Conservation (phyloP, 2,113 vertebrate species). For the Myxocyprinus asiaticus region DNA sequence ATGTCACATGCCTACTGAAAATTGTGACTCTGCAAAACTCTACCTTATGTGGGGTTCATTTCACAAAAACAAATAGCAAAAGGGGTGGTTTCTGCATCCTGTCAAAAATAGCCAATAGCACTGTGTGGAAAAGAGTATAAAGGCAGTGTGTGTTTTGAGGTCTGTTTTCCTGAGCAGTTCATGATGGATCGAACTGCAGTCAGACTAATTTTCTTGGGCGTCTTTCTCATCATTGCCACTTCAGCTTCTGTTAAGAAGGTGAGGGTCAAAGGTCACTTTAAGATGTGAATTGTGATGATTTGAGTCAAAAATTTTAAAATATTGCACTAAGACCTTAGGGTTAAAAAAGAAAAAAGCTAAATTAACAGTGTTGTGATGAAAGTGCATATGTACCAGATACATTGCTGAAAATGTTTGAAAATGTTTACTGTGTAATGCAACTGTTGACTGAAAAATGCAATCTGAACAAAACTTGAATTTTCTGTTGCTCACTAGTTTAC, state of each 20-base stretch:
- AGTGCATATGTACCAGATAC: too few relatives aligned
- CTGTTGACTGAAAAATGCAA: too few relatives aligned
- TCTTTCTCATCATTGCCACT: constrained; percentile 12
- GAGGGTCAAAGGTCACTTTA: background rate
- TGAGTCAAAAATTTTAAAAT: background rate
- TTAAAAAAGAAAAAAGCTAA: background rate
- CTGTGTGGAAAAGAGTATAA: background rate
- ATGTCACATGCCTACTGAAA: too few relatives aligned
- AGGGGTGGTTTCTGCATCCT: background rate
- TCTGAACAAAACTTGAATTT: background rate
- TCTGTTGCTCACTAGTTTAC: background rate
- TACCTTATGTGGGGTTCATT: too few relatives aligned
- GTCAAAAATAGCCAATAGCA: constrained; percentile 13
- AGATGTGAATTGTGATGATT: background rate
- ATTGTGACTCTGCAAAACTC: background rate
- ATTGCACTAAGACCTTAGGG: background rate
- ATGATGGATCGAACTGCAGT: constrained; percentile 17
- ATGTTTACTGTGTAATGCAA: too few relatives aligned
- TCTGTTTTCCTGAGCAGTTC: constrained; percentile 50
- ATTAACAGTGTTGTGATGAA: too few relatives aligned
- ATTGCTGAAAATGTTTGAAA: too few relatives aligned
- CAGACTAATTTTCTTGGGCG: background rate
- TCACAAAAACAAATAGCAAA: background rate
- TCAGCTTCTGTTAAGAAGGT: constrained; percentile 24
- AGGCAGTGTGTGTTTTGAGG: background rate